Conservation (phyloP, 2,888 invertebrate species). For the Caradrina kadenii region DNA sequence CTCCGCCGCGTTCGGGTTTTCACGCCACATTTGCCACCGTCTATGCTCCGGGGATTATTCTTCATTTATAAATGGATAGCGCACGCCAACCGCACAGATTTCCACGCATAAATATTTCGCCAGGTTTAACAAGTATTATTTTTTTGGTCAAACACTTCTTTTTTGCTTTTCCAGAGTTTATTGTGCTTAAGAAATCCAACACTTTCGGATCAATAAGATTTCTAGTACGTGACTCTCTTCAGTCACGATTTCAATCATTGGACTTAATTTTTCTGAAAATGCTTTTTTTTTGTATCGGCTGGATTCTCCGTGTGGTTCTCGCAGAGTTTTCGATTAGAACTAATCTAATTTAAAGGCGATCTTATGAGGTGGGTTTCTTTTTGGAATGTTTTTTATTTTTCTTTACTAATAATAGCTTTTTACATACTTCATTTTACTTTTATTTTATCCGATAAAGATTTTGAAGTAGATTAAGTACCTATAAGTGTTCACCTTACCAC, state of each 20-base stretch:
- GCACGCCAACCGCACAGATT: constrained; percentile 80
- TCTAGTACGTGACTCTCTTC: constrained; percentile 35
- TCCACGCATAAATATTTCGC: constrained; percentile 77
- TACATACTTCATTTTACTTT: background rate
- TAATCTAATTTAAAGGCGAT: constrained; percentile 7
- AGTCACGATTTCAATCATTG: constrained; percentile 44
- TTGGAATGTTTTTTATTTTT: constrained; percentile 14
- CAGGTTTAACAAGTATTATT: constrained; percentile 68
- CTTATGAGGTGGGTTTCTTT: constrained; percentile 13
- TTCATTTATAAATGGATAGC: constrained; percentile 86
- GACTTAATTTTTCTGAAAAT: constrained; percentile 22
- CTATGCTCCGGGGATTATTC: constrained; percentile 83
- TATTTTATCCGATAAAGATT: background rate
- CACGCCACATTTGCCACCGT: constrained; percentile 86
- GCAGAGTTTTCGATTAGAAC: background rate
- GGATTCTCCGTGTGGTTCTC: constrained; percentile 6
- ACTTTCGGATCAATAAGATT: constrained; percentile 33
- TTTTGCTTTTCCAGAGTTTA: constrained; percentile 23
- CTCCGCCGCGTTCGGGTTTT: constrained; percentile 82
- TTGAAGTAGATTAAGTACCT: background rate
- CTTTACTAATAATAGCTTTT: background rate
- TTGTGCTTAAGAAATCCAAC: constrained; percentile 8
- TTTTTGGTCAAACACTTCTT: constrained; percentile 52
- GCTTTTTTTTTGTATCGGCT: constrained; percentile 6
- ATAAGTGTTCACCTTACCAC: constrained; percentile 4